phyloP scores from a whole-genome alignment of 2,113 vertebrate species.

The Brachypteracias leptosomus region DNA sequence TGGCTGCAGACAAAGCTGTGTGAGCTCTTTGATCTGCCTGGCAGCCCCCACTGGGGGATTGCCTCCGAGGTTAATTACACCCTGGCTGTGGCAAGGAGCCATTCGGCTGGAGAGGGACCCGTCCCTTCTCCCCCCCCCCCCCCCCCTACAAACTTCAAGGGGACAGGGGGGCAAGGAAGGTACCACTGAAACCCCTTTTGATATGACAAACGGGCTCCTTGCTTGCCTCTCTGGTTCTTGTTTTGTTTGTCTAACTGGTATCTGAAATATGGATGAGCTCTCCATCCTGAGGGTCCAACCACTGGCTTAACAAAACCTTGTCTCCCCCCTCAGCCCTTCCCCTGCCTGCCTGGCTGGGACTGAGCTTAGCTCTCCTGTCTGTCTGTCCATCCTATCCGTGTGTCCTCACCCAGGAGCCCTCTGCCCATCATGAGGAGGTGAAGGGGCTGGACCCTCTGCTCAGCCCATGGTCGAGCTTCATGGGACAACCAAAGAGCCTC shows the following conservation, averaged over 20 bases:
- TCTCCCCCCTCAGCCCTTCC: not conserved
- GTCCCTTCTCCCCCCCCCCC: slow-evolving; percentile 33
- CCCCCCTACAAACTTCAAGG: slow-evolving; percentile 66
- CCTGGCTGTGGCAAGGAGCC: slow-evolving; percentile 59
- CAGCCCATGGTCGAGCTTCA: not conserved
- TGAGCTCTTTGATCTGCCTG: slow-evolving; percentile 74
- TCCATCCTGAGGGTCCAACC: slow-evolving; percentile 48
- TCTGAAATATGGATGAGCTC: slow-evolving; percentile 72
- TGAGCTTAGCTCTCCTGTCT: not conserved
- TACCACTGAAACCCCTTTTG: slow-evolving; percentile 72
- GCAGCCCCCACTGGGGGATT: slow-evolving; percentile 70
- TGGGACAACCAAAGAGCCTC: not conserved
- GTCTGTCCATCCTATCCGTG: accelerated
- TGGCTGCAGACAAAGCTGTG: slow-evolving; percentile 71
- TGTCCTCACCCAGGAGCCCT: not conserved
- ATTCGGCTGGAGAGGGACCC: slow-evolving; percentile 38
- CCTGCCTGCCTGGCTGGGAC: not conserved
- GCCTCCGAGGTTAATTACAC: slow-evolving; percentile 75
- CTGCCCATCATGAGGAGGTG: not conserved
- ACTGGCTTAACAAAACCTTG: not conserved
- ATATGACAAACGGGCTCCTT: slow-evolving; percentile 72
- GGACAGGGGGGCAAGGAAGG: slow-evolving; percentile 66
- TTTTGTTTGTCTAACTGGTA: slow-evolving; percentile 73
- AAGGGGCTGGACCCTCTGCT: not conserved
- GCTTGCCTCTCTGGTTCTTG: slow-evolving; percentile 71